A percentile compares a stretch with the other conserved stretches of the same genome.
Conservation (phyloP, 2,888 invertebrate genomes). For the Heteromyza rotundicornis region DNA sequence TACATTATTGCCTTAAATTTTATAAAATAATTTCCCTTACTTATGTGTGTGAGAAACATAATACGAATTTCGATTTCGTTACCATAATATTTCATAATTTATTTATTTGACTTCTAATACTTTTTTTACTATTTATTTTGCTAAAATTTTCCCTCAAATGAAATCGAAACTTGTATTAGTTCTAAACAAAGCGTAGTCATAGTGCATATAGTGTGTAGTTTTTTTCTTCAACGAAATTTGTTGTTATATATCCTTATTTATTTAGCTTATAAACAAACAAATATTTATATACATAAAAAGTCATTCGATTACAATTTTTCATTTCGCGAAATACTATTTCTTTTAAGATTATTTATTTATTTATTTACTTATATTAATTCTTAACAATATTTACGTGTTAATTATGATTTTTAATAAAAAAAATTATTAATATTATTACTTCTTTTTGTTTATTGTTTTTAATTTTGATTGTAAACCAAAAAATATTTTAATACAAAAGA, state of each 20-base stretch:
- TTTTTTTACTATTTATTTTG: not conserved
- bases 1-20: no score
- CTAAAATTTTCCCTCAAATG: conserved; percentile 36
- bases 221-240: not conserved
- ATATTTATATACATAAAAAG: not conserved
- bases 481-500: no score
- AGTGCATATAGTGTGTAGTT: conserved; percentile 21
- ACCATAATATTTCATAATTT: conserved; percentile 23
- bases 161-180: conserved; percentile 46
- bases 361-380: not conserved
- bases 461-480: no score
- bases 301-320: not conserved
- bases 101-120: conserved; percentile 18
- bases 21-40: no score
- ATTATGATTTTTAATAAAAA: not conserved
- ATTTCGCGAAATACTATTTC: no score
- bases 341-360: not conserved
- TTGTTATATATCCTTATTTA: not conserved
- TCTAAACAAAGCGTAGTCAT: conserved; percentile 33
- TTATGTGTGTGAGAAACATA: no score
- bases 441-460: no score
- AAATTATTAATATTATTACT: no score
- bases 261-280: not conserved
- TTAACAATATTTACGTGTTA: not conserved
- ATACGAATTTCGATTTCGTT: conserved; percentile 49